phyloP scores from a whole-genome alignment of 2,113 vertebrate species.

The Heterocephalus glaber region DNA sequence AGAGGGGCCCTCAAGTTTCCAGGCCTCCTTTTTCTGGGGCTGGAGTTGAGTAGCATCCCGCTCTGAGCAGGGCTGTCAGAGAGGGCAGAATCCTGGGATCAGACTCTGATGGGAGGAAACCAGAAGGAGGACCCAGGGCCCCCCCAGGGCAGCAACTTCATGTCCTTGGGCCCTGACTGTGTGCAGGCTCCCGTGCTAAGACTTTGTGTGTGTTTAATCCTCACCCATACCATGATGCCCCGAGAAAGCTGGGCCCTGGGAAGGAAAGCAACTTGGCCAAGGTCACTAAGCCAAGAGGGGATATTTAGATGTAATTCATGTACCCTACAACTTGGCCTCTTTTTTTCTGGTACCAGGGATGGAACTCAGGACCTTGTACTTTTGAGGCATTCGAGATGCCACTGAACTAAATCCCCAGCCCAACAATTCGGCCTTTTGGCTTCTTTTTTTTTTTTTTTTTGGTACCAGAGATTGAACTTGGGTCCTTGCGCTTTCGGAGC shows the following conservation, averaged over 20 bases:
- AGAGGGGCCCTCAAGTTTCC: background rate
- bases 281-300: background rate
- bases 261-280: background rate
- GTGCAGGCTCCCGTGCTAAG: background rate
- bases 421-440: too few species aligned
- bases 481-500: too few species aligned
- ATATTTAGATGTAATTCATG: background rate
- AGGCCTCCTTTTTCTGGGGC: background rate
- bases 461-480: too few species aligned
- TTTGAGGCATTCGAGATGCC: too few species aligned
- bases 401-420: too few species aligned
- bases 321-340: background rate
- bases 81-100: background rate
- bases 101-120: background rate
- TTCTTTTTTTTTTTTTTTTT: too few species aligned
- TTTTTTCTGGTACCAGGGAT: too few species aligned
- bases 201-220: background rate
- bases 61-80: background rate
- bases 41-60: background rate
- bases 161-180: rapidly evolving
- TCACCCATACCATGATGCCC: rapidly evolving
- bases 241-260: background rate
- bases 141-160: background rate
- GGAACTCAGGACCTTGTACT: too few species aligned
- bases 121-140: background rate